These are phyloP conservation scores for Heliconius cydno DNA, from an alignment of 2,888 invertebrate genomes.

Conservation along the genomic window DNA sequence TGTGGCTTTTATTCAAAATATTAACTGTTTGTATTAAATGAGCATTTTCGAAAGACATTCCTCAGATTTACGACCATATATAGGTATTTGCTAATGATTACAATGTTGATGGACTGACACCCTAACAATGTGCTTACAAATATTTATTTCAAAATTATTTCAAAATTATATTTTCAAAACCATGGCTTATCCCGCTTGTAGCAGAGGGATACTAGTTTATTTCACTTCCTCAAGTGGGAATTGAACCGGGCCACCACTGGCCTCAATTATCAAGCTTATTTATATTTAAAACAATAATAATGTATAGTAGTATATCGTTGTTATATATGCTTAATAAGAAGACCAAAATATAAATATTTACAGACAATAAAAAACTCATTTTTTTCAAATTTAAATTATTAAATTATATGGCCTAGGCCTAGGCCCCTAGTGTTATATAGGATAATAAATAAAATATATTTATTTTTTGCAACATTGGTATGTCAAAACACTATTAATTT, in stretches of 20 bases:
- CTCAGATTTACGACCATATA: conserved; percentile 15
- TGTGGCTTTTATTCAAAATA: conserved; percentile 13
- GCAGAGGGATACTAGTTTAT: no score
- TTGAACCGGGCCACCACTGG: no score
- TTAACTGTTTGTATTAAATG: conserved; percentile 8
- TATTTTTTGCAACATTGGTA: conserved; percentile 3
- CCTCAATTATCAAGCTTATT: background rate
- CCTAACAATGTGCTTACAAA: conserved; percentile 5
- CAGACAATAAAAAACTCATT: no score
- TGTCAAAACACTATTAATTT: conserved; percentile 24
- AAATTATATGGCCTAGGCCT: background rate
- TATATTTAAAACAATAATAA: background rate
- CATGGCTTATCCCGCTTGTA: no score
- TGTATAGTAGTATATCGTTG: background rate
- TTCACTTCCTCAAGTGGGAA: no score
- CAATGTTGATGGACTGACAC: conserved; percentile 18
- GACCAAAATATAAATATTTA: background rate
- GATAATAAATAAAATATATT: conserved; percentile 6
- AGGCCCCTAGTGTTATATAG: background rate
- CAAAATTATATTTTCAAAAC: no score
- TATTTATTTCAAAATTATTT: background rate
- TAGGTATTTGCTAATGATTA: conserved; percentile 22
- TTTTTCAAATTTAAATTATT: background rate
- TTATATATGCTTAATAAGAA: background rate
- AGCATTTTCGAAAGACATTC: conserved; percentile 12